Conservation (phyloP, 2,113 vertebrate genomes). For the Limnothrissa miodon region DNA sequence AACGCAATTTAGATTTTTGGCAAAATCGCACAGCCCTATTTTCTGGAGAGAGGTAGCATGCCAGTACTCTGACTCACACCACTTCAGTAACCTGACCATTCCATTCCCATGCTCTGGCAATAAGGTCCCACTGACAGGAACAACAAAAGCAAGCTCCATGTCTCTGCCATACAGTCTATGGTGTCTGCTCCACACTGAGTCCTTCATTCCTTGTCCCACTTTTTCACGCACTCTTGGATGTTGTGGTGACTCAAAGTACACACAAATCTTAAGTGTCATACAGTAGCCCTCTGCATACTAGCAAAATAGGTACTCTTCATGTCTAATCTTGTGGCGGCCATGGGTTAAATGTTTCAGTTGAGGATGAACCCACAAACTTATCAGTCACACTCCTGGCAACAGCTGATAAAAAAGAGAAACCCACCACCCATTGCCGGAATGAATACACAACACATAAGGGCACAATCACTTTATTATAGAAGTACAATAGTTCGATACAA, state of each 20-base stretch:
- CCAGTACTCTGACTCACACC: conserved; percentile 58
- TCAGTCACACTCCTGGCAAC: background rate
- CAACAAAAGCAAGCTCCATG: conserved; percentile 49
- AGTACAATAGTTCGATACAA: too few relatives aligned
- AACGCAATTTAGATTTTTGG: too few relatives aligned
- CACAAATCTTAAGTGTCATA: background rate
- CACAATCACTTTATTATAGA: background rate
- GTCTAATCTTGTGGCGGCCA: background rate
- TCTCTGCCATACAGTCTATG: too few relatives aligned
- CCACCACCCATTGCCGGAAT: background rate
- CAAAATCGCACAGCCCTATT: too few relatives aligned
- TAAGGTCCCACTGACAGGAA: conserved; percentile 37
- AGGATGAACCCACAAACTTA: conserved; percentile 1
- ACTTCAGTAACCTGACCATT: conserved; percentile 56
- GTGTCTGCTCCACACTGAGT: background rate
- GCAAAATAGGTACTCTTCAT: background rate
- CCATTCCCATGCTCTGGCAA: conserved; percentile 49
- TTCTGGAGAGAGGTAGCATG: conserved; percentile 58
- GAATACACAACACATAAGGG: background rate
- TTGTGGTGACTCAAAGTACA: background rate
- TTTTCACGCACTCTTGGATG: background rate
- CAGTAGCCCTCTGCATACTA: background rate
- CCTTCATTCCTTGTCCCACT: background rate
- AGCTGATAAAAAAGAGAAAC: background rate
- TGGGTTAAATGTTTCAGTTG: background rate